Evolutionary conservation across 2,888 invertebrate genomes (phyloP), one percentile per base, ranked within the genome.

Genomic region (Ligdia adustata): DNA sequence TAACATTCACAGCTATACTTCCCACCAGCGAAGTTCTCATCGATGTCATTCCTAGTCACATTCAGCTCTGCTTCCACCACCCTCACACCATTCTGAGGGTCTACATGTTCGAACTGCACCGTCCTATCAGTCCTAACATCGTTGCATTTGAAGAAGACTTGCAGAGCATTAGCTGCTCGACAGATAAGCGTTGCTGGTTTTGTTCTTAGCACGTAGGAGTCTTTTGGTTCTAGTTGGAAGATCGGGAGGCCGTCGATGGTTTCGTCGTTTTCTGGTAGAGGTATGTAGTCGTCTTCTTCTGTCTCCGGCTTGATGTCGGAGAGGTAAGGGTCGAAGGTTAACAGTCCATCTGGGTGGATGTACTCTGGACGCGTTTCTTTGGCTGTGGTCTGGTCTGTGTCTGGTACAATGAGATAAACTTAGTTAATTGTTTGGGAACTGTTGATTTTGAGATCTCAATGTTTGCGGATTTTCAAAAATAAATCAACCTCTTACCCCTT

Each of bases 171-270:
- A 3, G 96, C 95, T 0, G 97, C 98, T 65, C 95, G 93, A 75
- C 99, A 99, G 38, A 94, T 92, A 18, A 99, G 88, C 1, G 93
- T 93, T 0, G 97, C 98, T 18, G 98, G 97, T 64, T 96, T 95
- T 69, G 94, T 96, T 74, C 97, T 95, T 27, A 98, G 93, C 52
- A 98, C 97, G 83, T 94, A 98, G 1, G 96, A 92, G 76, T 96
- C 95, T 68, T 95, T 93, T 1, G 98, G 98, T 75, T 98, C 97
- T 55, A 94, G 91, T 9, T 97, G 92, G 77, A 98, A 98, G 58
- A 96, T 94, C 7, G 98, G 98, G 55, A 95, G 84, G 27, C 95
- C 93, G 37, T 94, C 94, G 47, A 93, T 92, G 4, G 92, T 93
- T 64, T 89, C 88, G 24, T 89, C 89, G 62, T 94, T 95, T 62